Evolutionary conservation across 2,113 vertebrate genomes (phyloP).

Genomic region (Notothenia coriiceps): DNA sequence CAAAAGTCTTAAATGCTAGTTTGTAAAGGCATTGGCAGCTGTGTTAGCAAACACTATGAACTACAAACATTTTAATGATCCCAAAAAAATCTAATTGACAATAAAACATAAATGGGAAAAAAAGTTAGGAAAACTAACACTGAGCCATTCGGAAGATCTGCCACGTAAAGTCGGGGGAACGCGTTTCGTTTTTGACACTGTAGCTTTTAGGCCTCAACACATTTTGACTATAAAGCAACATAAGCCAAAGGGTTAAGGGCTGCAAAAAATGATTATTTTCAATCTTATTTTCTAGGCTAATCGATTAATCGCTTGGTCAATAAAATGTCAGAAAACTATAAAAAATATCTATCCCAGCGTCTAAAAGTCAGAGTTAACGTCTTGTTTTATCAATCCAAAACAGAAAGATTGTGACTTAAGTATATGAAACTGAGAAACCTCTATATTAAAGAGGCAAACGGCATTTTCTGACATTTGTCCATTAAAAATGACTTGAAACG

Average conservation of each 20-base stretch:
- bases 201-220: not conserved
- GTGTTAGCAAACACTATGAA: conserved; percentile 27
- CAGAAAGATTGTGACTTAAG: no score
- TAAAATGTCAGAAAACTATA: no score
- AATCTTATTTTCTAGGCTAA: no score
- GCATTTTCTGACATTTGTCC: no score
- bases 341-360: no score
- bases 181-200: conserved; percentile 11
- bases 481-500: no score
- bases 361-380: no score
- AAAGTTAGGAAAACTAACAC: not conserved
- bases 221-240: not conserved
- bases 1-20: conserved; percentile 22
- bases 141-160: not conserved
- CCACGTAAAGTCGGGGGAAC: not conserved
- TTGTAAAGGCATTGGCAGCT: conserved; percentile 44
- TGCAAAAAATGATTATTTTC: no score
- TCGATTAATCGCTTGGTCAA: no score
- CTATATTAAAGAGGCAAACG: no score
- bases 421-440: no score
- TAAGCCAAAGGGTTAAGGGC: not conserved
- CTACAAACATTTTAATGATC: conserved; percentile 29
- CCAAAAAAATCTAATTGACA: not conserved
- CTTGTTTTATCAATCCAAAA: no score
- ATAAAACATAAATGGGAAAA: conserved; percentile 6